Evolutionary conservation across 2,113 vertebrate species (phyloP).

Genomic region (Tichodroma muraria): DNA sequence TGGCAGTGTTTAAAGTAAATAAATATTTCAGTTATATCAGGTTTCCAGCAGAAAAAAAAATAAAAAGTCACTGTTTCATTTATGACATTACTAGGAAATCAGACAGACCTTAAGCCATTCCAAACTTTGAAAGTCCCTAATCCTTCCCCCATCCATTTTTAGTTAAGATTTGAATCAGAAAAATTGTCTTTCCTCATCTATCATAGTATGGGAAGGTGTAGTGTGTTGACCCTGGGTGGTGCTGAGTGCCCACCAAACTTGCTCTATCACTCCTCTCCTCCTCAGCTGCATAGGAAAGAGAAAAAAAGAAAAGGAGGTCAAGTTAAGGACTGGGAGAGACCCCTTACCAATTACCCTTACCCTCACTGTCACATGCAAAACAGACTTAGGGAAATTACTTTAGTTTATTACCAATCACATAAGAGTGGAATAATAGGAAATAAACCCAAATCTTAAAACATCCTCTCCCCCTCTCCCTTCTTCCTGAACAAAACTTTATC

Average conservation of each 20-base stretch:
- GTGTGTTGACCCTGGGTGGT: not conserved
- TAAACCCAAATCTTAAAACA: not conserved
- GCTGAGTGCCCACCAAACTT: not conserved
- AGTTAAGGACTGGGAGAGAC: not conserved
- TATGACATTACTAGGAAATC: not conserved
- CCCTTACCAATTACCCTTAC: not conserved
- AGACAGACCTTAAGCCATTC: not conserved
- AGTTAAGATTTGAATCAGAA: not conserved
- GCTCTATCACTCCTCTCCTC: accelerated
- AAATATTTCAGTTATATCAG: not conserved
- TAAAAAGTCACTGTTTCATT: not conserved
- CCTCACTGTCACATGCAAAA: accelerated
- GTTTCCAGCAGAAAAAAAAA: not conserved
- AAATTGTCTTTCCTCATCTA: not conserved
- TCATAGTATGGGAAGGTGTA: not conserved
- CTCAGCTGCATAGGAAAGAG: not conserved
- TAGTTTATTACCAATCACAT: not conserved
- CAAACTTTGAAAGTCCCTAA: not conserved
- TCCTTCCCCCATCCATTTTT: accelerated
- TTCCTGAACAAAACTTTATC: not conserved
- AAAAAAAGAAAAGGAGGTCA: not conserved
- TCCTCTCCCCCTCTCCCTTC: accelerated
- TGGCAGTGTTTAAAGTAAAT: not conserved
- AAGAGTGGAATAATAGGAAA: not conserved
- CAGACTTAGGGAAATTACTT: not conserved